Base-by-base conservation (phyloP, 2,888 invertebrate genomes). In the Formica aserva region DNA sequence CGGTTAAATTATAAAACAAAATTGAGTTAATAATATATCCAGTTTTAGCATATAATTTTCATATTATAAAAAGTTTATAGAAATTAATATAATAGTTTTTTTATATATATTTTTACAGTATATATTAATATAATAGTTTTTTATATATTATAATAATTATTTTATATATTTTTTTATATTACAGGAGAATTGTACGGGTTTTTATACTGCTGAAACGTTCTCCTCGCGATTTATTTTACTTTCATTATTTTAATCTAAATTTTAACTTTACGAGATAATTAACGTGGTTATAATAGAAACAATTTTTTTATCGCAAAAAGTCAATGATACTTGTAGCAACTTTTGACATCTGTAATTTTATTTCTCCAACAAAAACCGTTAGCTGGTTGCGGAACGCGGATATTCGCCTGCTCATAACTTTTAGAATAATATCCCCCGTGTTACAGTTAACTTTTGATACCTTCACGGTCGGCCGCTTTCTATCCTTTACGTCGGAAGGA, bases 361-460 rank as follows among this genome's bases (percentile, higher is more conserved):
- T 67, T 82, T 26, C 48, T n/a, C 26, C 80, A 48, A 60, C 71
- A 74, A 62, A 76, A 76, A 62, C 18, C 48, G 48, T 48, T 38
- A 29, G 76, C 29, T 38, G 8, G 52, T 67, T 57, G 38, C 38
- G 38, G 45, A n/a, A n/a, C 60, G 18, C 80, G 55, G 62, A 78
- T 38, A 48, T 38, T 80, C 78, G 65, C 32, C 35, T 52, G 35
- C 52, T 80, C 81, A 38, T 71, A 81, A 62, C 57, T 71, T 69
- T 69, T 69, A 71, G 63, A 71, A 41, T 69, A 83, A 48, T 48
- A 32, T 57, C 18, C 18, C 41, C 72, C 18, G 45, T 72, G 60
- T 89, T 88, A n/a, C 96, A 98, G 97, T 95, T 98, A 92, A 97
- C 97, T 76, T 97, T 98, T 94, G 97, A 98, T 95, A 97, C 97